phyloP scores from a whole-genome alignment of 1,140 invertebrate species.

The Stratiolaelaps scimitus region DNA sequence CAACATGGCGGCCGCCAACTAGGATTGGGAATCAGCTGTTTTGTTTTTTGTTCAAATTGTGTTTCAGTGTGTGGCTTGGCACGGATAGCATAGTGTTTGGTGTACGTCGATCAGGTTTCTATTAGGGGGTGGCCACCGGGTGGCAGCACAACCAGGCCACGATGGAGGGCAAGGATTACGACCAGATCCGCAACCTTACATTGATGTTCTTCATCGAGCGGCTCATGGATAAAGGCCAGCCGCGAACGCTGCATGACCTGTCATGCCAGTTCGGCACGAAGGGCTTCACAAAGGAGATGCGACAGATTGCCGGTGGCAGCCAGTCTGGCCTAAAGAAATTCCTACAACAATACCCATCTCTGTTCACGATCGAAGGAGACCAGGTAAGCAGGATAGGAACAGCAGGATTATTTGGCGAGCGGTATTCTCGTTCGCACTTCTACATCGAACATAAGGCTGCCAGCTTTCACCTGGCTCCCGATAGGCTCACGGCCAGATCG shows the following conservation, averaged over 20 bases:
- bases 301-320: constrained; percentile 79
- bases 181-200: constrained; percentile 81
- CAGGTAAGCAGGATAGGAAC: constrained; percentile 52
- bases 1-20: constrained; percentile 29
- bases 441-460: too few species aligned
- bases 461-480: too few species aligned
- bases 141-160: constrained; percentile 32
- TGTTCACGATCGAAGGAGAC: constrained; percentile 81
- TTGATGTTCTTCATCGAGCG: constrained; percentile 89
- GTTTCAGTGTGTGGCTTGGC: neutral
- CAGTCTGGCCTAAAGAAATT: constrained; percentile 80
- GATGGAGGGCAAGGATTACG: constrained; percentile 86
- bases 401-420: too few species aligned
- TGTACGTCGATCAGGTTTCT: neutral
- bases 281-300: constrained; percentile 75
- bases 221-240: constrained; percentile 75
- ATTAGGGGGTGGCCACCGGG: neutral
- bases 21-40: constrained; percentile 28
- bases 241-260: constrained; percentile 82
- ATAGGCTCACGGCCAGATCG: too few species aligned
- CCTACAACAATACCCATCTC: constrained; percentile 71
- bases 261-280: constrained; percentile 92
- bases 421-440: too few species aligned
- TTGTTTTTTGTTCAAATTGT: constrained; percentile 28
- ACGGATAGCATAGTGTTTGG: neutral